Evolutionary conservation across 2,888 invertebrate species (phyloP).

Genomic region (Tipula unca): DNA sequence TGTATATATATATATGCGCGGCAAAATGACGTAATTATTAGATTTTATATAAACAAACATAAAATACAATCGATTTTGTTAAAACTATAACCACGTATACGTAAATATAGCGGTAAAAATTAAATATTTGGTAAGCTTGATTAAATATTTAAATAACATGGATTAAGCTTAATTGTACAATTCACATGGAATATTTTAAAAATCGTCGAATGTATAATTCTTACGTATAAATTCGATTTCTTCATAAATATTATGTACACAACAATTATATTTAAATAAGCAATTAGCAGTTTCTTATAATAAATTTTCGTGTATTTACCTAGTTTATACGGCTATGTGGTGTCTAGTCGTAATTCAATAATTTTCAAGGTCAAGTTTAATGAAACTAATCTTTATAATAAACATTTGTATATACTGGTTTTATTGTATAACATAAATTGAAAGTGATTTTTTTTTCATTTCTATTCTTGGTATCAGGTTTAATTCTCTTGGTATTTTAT

Average conservation of each 20-base stretch:
- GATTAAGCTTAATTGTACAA: not conserved
- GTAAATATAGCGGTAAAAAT: not conserved
- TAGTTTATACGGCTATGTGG: not conserved
- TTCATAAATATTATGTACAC: not conserved
- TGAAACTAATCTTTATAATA: not conserved
- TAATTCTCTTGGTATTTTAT: too few species aligned
- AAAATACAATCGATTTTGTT: not conserved
- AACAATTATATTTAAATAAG: not conserved
- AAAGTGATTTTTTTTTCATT: not conserved
- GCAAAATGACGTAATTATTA: not conserved
- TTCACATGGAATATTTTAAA: not conserved
- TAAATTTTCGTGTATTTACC: not conserved
- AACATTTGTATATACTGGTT: not conserved
- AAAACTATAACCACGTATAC: too few species aligned
- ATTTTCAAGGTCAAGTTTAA: not conserved
- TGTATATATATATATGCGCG: not conserved
- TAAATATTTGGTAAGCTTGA: not conserved
- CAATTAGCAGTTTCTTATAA: not conserved
- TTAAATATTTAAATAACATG: not conserved
- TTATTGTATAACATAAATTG: not conserved
- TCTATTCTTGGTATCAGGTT: not conserved
- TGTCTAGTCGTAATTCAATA: not conserved
- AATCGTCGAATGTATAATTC: not conserved
- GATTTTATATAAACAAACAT: too few species aligned
- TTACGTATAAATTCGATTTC: not conserved